These are phyloP conservation scores for Diachrysia chrysitis DNA, from an alignment of 2,888 invertebrate genomes.

Conservation along the genomic window DNA sequence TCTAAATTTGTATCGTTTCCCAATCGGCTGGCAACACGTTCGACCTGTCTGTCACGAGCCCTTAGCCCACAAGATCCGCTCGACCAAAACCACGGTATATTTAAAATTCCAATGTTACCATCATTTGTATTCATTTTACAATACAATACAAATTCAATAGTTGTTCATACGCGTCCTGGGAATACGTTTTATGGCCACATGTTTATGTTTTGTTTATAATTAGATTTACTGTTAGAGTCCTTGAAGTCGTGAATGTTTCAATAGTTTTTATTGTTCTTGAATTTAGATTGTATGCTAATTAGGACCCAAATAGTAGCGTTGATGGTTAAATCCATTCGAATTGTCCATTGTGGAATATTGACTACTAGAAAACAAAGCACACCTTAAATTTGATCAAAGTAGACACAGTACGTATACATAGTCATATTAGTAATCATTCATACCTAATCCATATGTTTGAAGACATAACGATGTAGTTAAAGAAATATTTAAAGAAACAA, in stretches of 20 bases:
- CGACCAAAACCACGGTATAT: conserved; percentile 68
- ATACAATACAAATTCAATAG: conserved; percentile 60
- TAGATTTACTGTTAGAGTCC: conserved; percentile 47
- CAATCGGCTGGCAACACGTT: conserved; percentile 12
- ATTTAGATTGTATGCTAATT: conserved; percentile 37
- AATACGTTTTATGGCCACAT: conserved; percentile 35
- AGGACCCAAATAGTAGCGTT: neutral
- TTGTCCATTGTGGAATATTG: too few species aligned
- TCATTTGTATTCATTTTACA: conserved; percentile 64
- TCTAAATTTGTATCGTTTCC: neutral
- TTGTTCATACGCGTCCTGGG: conserved; percentile 41
- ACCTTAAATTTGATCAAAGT: too few species aligned
- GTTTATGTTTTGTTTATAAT: conserved; percentile 34
- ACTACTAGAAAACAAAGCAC: too few species aligned
- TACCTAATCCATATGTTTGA: too few species aligned
- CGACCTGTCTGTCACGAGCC: conserved; percentile 39
- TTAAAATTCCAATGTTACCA: conserved; percentile 67
- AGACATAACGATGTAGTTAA: too few species aligned
- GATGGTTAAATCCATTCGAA: neutral
- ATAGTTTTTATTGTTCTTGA: conserved; percentile 20
- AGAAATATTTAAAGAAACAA: too few species aligned
- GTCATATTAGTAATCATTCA: too few species aligned
- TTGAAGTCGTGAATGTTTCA: conserved; percentile 28
- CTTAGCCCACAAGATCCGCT: conserved; percentile 55
- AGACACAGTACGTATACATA: too few species aligned